Evolutionary conservation across 2,797 vertebrate species (phyloP).

Genomic region (Chanos chanos): DNA sequence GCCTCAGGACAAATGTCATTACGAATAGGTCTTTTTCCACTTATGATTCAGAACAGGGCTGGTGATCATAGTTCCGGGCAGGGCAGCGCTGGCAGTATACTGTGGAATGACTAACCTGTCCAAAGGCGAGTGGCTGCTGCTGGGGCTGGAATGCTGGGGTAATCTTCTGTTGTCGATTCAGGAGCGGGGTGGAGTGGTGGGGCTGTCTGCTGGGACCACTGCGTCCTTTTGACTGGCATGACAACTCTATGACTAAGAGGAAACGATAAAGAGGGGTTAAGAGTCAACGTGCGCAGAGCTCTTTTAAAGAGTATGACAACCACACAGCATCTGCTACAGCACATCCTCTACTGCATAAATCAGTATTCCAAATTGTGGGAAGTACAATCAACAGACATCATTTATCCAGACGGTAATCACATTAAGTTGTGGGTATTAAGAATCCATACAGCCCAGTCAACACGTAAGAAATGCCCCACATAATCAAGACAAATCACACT

Average conservation of each 20-base stretch:
- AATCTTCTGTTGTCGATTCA: slow-evolving; percentile 87
- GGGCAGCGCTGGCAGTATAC: too few species aligned
- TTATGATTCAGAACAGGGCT: too few species aligned
- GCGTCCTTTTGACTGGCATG: slow-evolving; percentile 82
- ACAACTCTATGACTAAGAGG: slow-evolving; percentile 68
- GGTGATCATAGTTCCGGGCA: too few species aligned
- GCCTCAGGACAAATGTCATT: too few species aligned
- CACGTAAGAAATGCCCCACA: neutral
- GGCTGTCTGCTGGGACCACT: slow-evolving; percentile 77
- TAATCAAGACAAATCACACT: too few species aligned
- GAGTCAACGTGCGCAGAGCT: slow-evolving; percentile 5
- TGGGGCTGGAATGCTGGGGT: slow-evolving; percentile 83
- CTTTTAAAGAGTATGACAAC: neutral
- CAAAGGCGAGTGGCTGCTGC: slow-evolving; percentile 81
- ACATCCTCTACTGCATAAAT: too few species aligned
- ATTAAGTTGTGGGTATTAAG: too few species aligned
- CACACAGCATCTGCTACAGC: too few species aligned
- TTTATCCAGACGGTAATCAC: too few species aligned
- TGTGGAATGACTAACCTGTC: slow-evolving; percentile 77
- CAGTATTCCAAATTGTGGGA: too few species aligned
- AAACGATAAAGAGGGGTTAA: neutral
- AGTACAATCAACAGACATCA: too few species aligned
- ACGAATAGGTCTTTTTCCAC: neutral
- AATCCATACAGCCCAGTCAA: too few species aligned
- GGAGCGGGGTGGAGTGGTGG: slow-evolving; percentile 72